Percentiles rank a stretch among this genome's conserved stretches.
These are phyloP conservation scores for Euphydryas editha DNA, from an alignment of 2,888 invertebrate species.

Conservation along the genomic window DNA sequence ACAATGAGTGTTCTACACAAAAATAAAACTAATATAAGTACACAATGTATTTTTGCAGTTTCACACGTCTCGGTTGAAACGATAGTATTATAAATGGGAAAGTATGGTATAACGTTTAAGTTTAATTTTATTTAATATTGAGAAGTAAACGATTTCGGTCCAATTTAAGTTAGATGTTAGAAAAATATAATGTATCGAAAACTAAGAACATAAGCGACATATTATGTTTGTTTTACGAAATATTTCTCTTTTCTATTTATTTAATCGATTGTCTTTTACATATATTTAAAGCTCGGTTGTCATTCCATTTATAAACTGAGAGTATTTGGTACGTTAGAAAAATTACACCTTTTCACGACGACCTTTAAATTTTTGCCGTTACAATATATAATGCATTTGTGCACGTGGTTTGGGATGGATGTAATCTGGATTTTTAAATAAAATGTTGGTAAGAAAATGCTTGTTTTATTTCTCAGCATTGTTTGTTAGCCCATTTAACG, in stretches of 20 bases:
- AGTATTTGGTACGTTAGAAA: constrained; percentile 17
- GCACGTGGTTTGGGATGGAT: constrained; percentile 82
- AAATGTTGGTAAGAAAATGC: constrained; percentile 61
- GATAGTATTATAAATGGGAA: constrained; percentile 38
- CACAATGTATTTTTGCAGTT: constrained; percentile 33
- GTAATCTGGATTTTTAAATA: constrained; percentile 73
- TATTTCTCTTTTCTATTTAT: constrained; percentile 18
- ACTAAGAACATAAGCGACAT: constrained; percentile 12
- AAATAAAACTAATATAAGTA: constrained; percentile 19
- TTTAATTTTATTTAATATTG: constrained; percentile 54
- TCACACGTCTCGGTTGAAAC: constrained; percentile 21
- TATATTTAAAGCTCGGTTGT: not conserved
- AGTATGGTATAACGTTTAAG: constrained; percentile 51
- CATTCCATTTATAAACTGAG: constrained; percentile 11
- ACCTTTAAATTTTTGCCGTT: constrained; percentile 47
- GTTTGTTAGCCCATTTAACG: no score
- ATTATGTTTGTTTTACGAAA: constrained; percentile 12
- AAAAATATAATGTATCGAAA: constrained; percentile 33
- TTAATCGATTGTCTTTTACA: constrained; percentile 8
- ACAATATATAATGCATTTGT: constrained; percentile 60
- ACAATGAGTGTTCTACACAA: not conserved
- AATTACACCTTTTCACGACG: constrained; percentile 32
- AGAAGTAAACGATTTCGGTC: constrained; percentile 60
- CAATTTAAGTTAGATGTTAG: constrained; percentile 68
- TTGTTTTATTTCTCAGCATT: constrained; percentile 40